A percentile compares a stretch with the other conserved stretches of the same genome.
Conservation (phyloP, 2,888 invertebrate species). For the Nymphalis c-album region DNA sequence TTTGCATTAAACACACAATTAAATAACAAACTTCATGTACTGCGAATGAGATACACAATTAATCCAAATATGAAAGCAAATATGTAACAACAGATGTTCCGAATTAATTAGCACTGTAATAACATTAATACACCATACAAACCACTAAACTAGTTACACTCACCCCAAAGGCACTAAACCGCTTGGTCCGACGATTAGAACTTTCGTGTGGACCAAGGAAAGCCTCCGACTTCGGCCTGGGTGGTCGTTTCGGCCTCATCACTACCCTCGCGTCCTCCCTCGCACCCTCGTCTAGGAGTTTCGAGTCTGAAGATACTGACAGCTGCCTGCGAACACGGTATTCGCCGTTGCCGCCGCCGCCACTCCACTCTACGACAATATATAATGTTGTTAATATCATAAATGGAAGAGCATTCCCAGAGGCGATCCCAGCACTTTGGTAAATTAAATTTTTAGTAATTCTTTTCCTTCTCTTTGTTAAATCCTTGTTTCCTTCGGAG, state of each 20-base stretch:
- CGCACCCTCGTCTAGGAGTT: conserved; percentile 93
- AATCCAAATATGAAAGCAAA: neutral
- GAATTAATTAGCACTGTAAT: neutral
- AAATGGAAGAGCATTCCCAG: conserved; percentile 30
- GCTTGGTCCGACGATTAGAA: conserved; percentile 91
- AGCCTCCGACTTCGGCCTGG: conserved; percentile 97
- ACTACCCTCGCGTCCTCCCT: conserved; percentile 94
- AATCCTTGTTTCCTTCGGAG: neutral
- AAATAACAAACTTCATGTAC: neutral
- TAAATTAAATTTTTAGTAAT: conserved; percentile 21
- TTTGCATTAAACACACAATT: neutral
- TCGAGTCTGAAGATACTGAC: conserved; percentile 95
- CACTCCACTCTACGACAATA: conserved; percentile 87
- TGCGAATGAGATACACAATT: neutral
- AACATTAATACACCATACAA: neutral
- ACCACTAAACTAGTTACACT: conserved; percentile 60
- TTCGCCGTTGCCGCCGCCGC: conserved; percentile 84
- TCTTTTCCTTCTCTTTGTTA: neutral
- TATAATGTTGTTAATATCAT: conserved; percentile 24
- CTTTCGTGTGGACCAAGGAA: conserved; percentile 89
- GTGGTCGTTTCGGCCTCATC: conserved; percentile 94
- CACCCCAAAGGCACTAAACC: conserved; percentile 98
- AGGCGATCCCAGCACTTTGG: conserved; percentile 25
- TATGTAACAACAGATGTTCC: neutral
- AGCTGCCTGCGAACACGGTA: conserved; percentile 94